A percentile compares a stretch with the other conserved stretches of the same genome.
phyloP scores from a whole-genome alignment of 2,888 invertebrate species.

The Nomada fucata region DNA sequence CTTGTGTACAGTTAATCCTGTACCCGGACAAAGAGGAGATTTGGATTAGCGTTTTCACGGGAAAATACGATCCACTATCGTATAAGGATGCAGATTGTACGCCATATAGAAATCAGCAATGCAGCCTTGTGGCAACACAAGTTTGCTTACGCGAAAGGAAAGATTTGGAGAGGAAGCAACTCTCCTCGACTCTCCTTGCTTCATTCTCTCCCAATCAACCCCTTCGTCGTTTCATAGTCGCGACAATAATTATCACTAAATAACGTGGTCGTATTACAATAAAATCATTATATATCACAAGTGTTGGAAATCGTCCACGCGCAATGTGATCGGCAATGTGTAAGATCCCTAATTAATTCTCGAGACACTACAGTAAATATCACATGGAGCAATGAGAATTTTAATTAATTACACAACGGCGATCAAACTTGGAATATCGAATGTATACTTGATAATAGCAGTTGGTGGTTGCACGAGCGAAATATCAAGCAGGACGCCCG shows the following conservation, averaged over 20 bases:
- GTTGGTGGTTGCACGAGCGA: background rate
- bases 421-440: slow-evolving; percentile 27
- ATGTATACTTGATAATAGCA: too few relatives aligned
- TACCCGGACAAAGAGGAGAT: background rate
- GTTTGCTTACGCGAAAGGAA: slow-evolving; percentile 5
- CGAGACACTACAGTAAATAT: slow-evolving; percentile 70
- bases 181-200: background rate
- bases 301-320: slow-evolving; percentile 59
- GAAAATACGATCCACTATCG: slow-evolving; percentile 12
- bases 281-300: slow-evolving; percentile 70
- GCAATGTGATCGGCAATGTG: slow-evolving; percentile 32
- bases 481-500: background rate
- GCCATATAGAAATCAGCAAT: slow-evolving; percentile 8
- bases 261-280: slow-evolving; percentile 49
- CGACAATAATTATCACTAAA: slow-evolving; percentile 35
- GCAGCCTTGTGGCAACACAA: slow-evolving; percentile 3
- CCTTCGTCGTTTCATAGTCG: slow-evolving; percentile 6
- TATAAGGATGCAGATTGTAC: background rate
- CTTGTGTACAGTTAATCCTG: background rate
- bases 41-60: slow-evolving; percentile 1
- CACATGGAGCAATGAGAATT: slow-evolving; percentile 66
- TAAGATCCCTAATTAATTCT: slow-evolving; percentile 54
- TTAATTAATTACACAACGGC: slow-evolving; percentile 57
- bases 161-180: background rate
- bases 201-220: background rate